Percentiles rank a stretch among this genome's conserved stretches.
phyloP scores from a whole-genome alignment of 2,113 vertebrate genomes.

The Eclectus roratus region DNA sequence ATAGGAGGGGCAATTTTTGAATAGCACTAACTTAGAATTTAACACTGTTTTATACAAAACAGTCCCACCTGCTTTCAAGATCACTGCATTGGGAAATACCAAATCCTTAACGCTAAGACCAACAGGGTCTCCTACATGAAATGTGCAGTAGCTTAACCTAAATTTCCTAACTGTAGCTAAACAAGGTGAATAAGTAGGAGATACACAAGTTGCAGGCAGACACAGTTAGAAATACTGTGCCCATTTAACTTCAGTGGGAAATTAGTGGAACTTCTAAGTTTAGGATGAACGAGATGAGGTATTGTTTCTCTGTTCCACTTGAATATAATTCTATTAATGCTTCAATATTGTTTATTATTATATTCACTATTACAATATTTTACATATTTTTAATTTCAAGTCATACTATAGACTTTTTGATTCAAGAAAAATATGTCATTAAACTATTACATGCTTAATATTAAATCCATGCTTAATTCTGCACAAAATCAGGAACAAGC shows the following conservation, averaged over 20 bases:
- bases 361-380: background rate
- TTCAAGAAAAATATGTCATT: background rate
- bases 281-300: rapidly evolving
- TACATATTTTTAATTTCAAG: background rate
- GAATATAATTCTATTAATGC: background rate
- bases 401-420: background rate
- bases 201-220: background rate
- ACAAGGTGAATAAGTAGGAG: background rate
- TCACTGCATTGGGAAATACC: background rate
- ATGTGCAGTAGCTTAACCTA: background rate
- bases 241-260: background rate
- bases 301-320: background rate
- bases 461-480: background rate
- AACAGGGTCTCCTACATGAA: background rate
- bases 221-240: background rate
- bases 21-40: background rate
- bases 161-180: background rate
- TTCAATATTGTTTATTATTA: background rate
- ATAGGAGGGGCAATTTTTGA: background rate
- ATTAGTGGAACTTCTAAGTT: background rate
- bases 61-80: background rate
- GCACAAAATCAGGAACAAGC: background rate
- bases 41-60: background rate
- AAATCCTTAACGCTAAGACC: background rate
- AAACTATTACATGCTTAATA: background rate